Conservation (phyloP, 2,113 vertebrate species). For the Chaenocephalus aceratus region DNA sequence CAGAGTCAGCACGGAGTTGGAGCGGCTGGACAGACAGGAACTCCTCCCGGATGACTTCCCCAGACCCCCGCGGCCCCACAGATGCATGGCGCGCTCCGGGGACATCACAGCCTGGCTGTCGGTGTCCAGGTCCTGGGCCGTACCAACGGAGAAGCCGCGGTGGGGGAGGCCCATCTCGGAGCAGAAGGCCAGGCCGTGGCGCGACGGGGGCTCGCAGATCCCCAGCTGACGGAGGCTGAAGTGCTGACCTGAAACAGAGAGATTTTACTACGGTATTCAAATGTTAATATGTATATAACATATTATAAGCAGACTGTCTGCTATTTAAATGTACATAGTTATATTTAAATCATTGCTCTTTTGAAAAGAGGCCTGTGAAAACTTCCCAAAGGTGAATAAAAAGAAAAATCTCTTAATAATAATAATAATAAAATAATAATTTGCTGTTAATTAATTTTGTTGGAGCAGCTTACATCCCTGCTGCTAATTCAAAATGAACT, state of each 20-base stretch:
- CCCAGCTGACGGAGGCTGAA: conserved; percentile 98
- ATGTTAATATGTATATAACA: not conserved
- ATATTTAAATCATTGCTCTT: not conserved
- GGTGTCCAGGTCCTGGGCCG: conserved; percentile 90
- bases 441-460: not conserved
- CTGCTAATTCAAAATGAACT: too few relatives aligned
- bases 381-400: not conserved
- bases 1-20: conserved; percentile 98
- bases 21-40: conserved; percentile 98
- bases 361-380: not conserved
- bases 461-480: too few relatives aligned
- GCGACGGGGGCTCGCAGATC: conserved; percentile 94
- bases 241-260: conserved; percentile 90
- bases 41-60: conserved; percentile 95
- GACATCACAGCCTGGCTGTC: conserved; percentile 96
- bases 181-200: conserved; percentile 96
- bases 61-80: conserved; percentile 91
- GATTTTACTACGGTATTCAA: not conserved
- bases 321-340: not conserved
- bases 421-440: not conserved
- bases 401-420: not conserved
- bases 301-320: not conserved
- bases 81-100: conserved; percentile 94
- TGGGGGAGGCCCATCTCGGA: conserved; percentile 97
- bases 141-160: conserved; percentile 94